phyloP scores from a whole-genome alignment of 37 sponge, comb jelly and placozoan genomes.

The Oopsacas minuta region DNA sequence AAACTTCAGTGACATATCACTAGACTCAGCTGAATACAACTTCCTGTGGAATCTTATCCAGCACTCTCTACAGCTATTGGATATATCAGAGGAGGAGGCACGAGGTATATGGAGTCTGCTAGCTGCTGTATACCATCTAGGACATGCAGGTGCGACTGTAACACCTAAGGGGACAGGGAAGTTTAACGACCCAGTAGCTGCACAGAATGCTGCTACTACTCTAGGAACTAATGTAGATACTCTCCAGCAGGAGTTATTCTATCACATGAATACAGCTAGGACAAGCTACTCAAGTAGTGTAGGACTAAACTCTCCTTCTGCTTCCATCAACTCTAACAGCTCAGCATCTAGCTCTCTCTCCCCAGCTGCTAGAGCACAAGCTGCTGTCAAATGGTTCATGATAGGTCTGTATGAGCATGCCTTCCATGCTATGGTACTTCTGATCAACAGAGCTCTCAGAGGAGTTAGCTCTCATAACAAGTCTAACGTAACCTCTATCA shows the following conservation, averaged over 20 bases:
- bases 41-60: constrained; percentile 66
- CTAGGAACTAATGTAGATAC: constrained; percentile 83
- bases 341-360: constrained; percentile 18
- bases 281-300: constrained; percentile 25
- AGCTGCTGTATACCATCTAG: constrained; percentile 92
- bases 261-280: not conserved
- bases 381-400: constrained; percentile 26
- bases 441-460: constrained; percentile 74
- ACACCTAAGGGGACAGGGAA: constrained; percentile 43
- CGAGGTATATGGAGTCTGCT: constrained; percentile 85
- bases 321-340: constrained; percentile 25
- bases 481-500: constrained; percentile 48
- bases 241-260: constrained; percentile 71
- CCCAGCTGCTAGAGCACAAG: constrained; percentile 9
- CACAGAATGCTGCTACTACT: constrained; percentile 80
- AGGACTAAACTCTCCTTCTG: constrained; percentile 22
- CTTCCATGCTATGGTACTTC: constrained; percentile 68
- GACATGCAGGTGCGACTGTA: constrained; percentile 75
- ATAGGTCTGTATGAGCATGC: constrained; percentile 94
- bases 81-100: constrained; percentile 67
- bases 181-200: constrained; percentile 84
- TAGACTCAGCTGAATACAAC: constrained; percentile 43
- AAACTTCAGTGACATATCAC: constrained; percentile 30
- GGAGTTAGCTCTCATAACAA: constrained; percentile 12
- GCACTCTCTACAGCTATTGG: constrained; percentile 57